Conservation (phyloP, 2,888 invertebrate species). For the Euplexia lucipara region DNA sequence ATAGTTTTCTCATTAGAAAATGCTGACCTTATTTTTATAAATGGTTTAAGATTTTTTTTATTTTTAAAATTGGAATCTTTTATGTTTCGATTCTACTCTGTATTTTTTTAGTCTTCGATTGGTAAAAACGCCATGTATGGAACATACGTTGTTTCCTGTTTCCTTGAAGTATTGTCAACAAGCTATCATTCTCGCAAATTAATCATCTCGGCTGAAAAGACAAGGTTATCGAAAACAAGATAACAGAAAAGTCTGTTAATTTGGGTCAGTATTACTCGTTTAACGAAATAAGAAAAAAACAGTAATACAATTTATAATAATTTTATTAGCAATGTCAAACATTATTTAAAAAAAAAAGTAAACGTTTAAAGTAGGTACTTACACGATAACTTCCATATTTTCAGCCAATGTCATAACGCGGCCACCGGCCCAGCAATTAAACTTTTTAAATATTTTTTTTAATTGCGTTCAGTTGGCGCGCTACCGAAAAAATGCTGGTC, state of each 20-base stretch:
- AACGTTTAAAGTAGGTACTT: background rate
- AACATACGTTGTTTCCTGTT: constrained; percentile 1
- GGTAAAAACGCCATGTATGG: background rate
- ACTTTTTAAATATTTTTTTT: constrained; percentile 65
- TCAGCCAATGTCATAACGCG: constrained; percentile 31
- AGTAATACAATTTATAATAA: background rate
- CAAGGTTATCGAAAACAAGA: constrained; percentile 49
- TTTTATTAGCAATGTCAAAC: background rate
- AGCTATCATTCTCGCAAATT: constrained; percentile 27
- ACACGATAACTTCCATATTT: constrained; percentile 22
- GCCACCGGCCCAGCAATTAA: constrained; percentile 37
- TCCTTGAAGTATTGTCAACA: constrained; percentile 9
- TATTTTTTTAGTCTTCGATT: background rate
- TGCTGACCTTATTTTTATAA: background rate
- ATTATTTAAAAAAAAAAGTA: background rate
- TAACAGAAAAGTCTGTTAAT: constrained; percentile 36
- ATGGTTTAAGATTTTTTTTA: background rate
- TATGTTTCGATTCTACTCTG: too few relatives aligned
- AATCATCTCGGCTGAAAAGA: constrained; percentile 30
- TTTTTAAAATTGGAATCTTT: background rate
- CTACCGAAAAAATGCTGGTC: constrained; percentile 84
- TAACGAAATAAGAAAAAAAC: background rate
- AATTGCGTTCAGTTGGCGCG: constrained; percentile 76
- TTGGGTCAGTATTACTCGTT: constrained; percentile 41
- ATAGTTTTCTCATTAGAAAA: constrained; percentile 2